These are phyloP conservation scores for Drosophila melanocephala DNA, from an alignment of 2,888 invertebrate species.

Conservation along the genomic window DNA sequence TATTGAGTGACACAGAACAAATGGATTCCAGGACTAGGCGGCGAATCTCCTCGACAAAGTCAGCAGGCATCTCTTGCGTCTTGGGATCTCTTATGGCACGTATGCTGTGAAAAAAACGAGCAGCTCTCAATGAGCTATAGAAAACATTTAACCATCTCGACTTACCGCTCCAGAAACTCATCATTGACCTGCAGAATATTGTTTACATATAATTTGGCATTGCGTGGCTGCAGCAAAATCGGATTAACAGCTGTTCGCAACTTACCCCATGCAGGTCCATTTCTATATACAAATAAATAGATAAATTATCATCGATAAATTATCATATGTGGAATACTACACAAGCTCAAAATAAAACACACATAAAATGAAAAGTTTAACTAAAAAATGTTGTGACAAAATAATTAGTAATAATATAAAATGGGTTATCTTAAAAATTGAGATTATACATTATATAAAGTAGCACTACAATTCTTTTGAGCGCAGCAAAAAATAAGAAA, in stretches of 20 bases:
- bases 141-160: neutral
- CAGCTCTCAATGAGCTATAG: neutral
- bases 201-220: constrained; percentile 86
- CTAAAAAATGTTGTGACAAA: neutral
- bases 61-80: constrained; percentile 83
- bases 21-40: constrained; percentile 88
- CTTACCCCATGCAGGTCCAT: constrained; percentile 89
- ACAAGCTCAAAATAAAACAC: neutral
- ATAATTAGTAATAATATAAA: neutral
- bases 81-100: constrained; percentile 74
- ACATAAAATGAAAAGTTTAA: neutral
- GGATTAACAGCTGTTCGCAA: constrained; percentile 89
- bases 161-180: constrained; percentile 82
- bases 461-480: neutral
- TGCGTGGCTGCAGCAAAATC: constrained; percentile 88
- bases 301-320: neutral
- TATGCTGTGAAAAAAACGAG: constrained; percentile 77
- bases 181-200: constrained; percentile 86
- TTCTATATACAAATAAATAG: constrained; percentile 83
- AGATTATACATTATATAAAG: neutral
- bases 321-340: neutral
- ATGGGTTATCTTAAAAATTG: neutral
- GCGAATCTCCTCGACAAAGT: constrained; percentile 86
- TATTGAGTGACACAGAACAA: constrained; percentile 85
- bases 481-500: neutral